Conservation (phyloP, 2,888 invertebrate species). For the Lithophane semibrunnea region DNA sequence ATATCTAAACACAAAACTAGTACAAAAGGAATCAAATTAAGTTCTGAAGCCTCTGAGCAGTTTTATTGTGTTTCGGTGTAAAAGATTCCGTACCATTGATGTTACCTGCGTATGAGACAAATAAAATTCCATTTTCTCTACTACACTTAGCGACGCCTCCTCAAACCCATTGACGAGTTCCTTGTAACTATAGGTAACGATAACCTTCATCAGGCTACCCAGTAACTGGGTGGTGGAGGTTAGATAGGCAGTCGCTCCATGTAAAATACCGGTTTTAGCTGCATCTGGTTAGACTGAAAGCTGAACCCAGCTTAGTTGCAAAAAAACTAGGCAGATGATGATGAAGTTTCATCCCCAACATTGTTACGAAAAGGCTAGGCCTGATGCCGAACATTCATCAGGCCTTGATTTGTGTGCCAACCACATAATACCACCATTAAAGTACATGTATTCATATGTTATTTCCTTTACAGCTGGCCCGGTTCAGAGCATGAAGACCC, state of each 20-base stretch:
- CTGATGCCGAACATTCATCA: too few species aligned
- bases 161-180: neutral
- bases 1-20: too few species aligned
- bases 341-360: neutral
- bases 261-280: neutral
- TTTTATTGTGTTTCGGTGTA: too few species aligned
- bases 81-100: too few species aligned
- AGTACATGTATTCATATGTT: neutral
- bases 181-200: neutral
- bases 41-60: too few species aligned
- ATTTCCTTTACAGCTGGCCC: slow-evolving; percentile 67
- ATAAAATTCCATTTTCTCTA: too few species aligned
- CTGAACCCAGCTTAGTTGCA: neutral
- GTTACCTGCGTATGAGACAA: too few species aligned
- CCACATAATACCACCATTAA: neutral
- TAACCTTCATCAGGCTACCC: neutral
- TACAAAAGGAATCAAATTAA: too few species aligned
- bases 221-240: neutral
- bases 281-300: neutral
- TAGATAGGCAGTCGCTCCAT: neutral
- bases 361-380: too few species aligned
- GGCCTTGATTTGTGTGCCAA: neutral
- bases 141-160: too few species aligned
- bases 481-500: slow-evolving; percentile 69
- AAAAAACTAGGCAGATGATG: neutral